Conservation (phyloP, 2,797 vertebrate genomes). For the Sarcoramphus papa region DNA sequence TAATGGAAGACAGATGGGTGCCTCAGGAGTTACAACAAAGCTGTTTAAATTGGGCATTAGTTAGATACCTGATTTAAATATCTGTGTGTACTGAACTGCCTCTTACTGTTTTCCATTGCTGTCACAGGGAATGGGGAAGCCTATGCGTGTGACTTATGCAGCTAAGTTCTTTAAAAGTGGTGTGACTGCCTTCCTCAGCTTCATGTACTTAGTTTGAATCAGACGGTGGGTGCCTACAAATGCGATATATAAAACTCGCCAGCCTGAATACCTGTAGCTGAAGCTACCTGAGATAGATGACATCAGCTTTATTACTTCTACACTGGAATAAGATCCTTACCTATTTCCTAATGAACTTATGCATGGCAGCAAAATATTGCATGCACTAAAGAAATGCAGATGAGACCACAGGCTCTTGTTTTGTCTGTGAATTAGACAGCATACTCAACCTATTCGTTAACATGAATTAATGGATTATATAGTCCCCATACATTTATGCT, state of each 20-base stretch:
- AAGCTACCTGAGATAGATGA: background rate
- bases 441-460: background rate
- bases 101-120: background rate
- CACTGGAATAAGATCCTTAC: background rate
- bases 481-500: background rate
- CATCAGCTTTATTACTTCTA: background rate
- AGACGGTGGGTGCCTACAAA: background rate
- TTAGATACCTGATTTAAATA: background rate
- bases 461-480: background rate
- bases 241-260: background rate
- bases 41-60: background rate
- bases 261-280: background rate
- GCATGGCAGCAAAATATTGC: background rate
- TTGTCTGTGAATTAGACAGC: background rate
- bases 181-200: background rate
- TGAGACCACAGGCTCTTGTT: background rate
- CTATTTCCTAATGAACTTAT: background rate
- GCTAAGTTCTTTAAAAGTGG: background rate
- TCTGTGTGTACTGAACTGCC: background rate
- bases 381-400: background rate
- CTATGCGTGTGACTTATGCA: rapidly evolving
- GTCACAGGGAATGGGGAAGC: background rate
- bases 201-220: background rate
- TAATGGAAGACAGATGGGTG: background rate
- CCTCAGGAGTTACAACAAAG: background rate